phyloP scores from a whole-genome alignment of 1,140 invertebrate species.

The Cherax quadricarinatus region DNA sequence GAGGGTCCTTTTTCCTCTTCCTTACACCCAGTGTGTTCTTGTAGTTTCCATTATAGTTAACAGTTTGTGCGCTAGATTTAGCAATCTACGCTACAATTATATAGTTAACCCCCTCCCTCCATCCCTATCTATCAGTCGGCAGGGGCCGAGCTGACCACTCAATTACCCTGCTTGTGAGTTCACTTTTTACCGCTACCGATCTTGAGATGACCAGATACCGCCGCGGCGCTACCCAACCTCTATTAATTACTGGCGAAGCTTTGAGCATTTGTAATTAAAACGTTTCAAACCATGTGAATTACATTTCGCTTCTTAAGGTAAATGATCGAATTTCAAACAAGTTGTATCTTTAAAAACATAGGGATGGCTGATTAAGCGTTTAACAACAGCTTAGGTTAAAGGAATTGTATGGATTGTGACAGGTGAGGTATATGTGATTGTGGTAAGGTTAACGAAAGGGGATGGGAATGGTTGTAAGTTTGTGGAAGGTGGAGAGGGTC shows the following conservation, averaged over 20 bases:
- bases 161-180: conserved; percentile 42
- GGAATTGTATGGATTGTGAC: background rate
- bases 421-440: too few species aligned
- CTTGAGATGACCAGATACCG: background rate
- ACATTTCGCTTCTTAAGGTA: too few species aligned
- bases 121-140: background rate
- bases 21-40: too few species aligned
- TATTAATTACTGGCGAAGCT: too few species aligned
- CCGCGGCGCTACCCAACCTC: background rate
- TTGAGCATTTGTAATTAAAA: too few species aligned
- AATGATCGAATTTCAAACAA: too few species aligned
- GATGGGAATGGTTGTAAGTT: background rate
- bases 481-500: background rate
- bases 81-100: conserved; percentile 61
- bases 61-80: conserved; percentile 59
- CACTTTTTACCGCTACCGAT: conserved; percentile 41
- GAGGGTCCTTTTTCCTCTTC: too few species aligned
- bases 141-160: background rate
- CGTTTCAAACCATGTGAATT: too few species aligned
- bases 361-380: too few species aligned
- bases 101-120: conserved; percentile 2
- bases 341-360: too few species aligned
- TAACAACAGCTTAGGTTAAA: background rate
- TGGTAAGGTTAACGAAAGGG: background rate
- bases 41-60: background rate